Conservation (phyloP, 2,113 vertebrate species). For the Takifugu bimaculatus region DNA sequence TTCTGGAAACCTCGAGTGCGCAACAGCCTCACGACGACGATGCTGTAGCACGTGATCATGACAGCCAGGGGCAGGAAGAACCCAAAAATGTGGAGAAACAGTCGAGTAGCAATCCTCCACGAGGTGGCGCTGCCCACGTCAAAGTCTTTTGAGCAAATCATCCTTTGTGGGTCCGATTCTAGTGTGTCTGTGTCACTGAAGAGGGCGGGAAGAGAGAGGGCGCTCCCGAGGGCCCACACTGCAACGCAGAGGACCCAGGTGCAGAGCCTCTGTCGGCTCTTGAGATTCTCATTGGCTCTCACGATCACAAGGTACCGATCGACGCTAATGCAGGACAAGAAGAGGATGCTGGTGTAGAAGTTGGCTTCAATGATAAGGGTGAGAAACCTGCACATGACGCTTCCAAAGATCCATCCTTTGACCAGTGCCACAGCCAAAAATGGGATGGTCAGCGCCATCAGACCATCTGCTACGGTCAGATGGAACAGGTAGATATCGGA, state of each 20-base stretch:
- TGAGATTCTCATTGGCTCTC: constrained; percentile 18
- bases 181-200: neutral
- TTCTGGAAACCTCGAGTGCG: constrained; percentile 70
- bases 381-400: constrained; percentile 61
- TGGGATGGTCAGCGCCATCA: constrained; percentile 67
- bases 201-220: constrained; percentile 58
- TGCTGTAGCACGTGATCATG: constrained; percentile 73
- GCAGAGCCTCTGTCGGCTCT: constrained; percentile 11
- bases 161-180: fast-evolving
- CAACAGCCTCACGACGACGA: constrained; percentile 64
- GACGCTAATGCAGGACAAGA: constrained; percentile 72
- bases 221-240: constrained; percentile 57
- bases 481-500: constrained; percentile 72
- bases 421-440: constrained; percentile 35
- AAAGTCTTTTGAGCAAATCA: constrained; percentile 33
- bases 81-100: constrained; percentile 64
- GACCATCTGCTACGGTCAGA: constrained; percentile 65
- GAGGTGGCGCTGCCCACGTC: constrained; percentile 12
- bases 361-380: constrained; percentile 58
- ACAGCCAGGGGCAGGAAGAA: constrained; percentile 66
- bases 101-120: constrained; percentile 37
- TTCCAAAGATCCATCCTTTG: constrained; percentile 67
- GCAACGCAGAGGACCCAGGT: constrained; percentile 42
- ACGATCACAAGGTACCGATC: constrained; percentile 72
- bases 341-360: constrained; percentile 76